phyloP scores from a whole-genome alignment of 2,888 invertebrate species.

The Drosophila subsilvestris region DNA sequence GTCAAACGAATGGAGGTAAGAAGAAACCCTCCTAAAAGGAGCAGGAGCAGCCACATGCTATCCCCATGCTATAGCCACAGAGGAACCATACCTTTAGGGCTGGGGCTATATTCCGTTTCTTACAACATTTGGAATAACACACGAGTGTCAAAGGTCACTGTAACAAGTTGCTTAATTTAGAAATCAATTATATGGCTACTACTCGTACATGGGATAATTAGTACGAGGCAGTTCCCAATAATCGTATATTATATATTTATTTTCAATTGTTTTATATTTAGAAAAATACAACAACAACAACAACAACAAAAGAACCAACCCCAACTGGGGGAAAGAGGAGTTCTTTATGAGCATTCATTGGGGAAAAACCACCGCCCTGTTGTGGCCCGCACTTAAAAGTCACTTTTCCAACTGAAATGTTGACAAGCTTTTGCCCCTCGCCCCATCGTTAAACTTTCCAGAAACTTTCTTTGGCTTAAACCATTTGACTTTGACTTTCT shows the following conservation, averaged over 20 bases:
- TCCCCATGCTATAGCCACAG: not conserved
- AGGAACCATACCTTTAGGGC: not conserved
- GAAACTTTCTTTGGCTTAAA: conserved; percentile 29
- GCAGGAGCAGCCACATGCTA: not conserved
- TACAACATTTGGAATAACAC: too few species aligned
- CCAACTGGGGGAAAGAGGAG: too few species aligned
- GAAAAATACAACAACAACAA: too few species aligned
- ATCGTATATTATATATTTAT: too few species aligned
- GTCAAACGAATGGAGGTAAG: conserved; percentile 1
- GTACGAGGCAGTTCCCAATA: too few species aligned
- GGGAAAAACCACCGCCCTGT: not conserved
- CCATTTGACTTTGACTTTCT: conserved; percentile 28
- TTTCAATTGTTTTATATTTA: too few species aligned
- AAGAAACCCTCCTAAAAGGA: conserved; percentile 9
- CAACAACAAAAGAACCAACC: too few species aligned
- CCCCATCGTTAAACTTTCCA: conserved; percentile 4
- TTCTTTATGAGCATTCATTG: not conserved
- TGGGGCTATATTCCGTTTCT: too few species aligned
- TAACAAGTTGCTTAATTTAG: not conserved
- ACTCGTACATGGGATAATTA: too few species aligned
- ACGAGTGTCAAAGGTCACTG: not conserved
- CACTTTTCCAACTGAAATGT: not conserved
- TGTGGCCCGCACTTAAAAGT: not conserved
- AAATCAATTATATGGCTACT: not conserved
- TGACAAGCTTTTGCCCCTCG: not conserved